These are phyloP conservation scores for Mesorhabditis sp. DNA, from an alignment of 2,888 invertebrate species.

Conservation along the genomic window DNA sequence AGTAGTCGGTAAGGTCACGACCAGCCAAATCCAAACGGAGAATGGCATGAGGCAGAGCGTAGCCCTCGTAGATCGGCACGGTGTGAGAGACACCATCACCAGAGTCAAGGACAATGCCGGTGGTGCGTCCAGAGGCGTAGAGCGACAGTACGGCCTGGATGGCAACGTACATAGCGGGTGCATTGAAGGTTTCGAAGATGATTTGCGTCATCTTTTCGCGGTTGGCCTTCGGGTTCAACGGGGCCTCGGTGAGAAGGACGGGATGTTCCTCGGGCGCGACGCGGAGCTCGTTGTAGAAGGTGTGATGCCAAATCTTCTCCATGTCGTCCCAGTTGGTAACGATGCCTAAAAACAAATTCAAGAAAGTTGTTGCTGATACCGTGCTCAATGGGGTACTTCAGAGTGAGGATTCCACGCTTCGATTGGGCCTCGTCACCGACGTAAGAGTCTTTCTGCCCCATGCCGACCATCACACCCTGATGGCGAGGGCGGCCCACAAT, in stretches of 20 bases:
- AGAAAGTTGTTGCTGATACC: slow-evolving; percentile 97
- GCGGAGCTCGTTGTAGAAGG: slow-evolving; percentile 68
- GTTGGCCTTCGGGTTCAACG: slow-evolving; percentile 89
- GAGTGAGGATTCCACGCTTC: slow-evolving; percentile 71
- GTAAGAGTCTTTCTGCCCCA: slow-evolving; percentile 46
- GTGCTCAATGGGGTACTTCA: slow-evolving; percentile 63
- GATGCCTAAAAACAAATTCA: slow-evolving; percentile 72
- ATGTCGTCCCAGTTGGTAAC: slow-evolving; percentile 64
- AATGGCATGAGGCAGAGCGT: slow-evolving; percentile 57
- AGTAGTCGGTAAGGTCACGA: slow-evolving; percentile 64
- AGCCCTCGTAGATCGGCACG: too few species aligned
- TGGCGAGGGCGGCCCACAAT: slow-evolving; percentile 70
- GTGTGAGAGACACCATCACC: too few species aligned
- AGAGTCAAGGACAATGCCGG: slow-evolving; percentile 19
- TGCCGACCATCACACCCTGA: slow-evolving; percentile 63
- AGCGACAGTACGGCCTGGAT: slow-evolving; percentile 62
- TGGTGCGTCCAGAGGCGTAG: slow-evolving; percentile 71
- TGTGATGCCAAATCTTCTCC: too few species aligned
- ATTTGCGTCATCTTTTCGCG: slow-evolving; percentile 77
- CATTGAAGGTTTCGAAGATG: too few species aligned
- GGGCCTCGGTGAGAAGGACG: slow-evolving; percentile 85
- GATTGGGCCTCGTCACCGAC: slow-evolving; percentile 63
- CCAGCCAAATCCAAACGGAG: slow-evolving; percentile 64
- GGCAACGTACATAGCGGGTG: too few species aligned
- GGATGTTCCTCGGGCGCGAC: slow-evolving; percentile 93